phyloP scores from a whole-genome alignment of 2,113 vertebrate genomes.

The Aphyosemion australe region DNA sequence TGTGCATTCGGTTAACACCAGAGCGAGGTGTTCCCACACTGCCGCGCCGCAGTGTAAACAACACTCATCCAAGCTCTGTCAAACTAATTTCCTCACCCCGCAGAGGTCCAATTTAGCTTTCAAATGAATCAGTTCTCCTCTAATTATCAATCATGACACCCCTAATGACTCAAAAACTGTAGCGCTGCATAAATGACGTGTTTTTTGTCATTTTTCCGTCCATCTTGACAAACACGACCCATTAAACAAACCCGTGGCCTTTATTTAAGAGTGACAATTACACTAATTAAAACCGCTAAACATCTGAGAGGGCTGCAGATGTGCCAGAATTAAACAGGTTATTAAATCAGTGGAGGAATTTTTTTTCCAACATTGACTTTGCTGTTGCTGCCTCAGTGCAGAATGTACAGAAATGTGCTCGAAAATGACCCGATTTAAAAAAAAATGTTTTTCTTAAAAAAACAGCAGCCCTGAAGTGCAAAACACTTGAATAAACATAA shows the following conservation, averaged over 20 bases:
- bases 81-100: constrained; percentile 66
- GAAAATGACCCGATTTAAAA: too few species aligned
- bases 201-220: constrained; percentile 77
- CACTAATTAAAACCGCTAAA: constrained; percentile 79
- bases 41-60: constrained; percentile 55
- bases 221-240: constrained; percentile 81
- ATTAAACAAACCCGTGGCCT: constrained; percentile 76
- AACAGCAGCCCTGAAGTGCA: too few species aligned
- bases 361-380: constrained; percentile 62
- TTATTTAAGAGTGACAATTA: constrained; percentile 76
- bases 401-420: too few species aligned
- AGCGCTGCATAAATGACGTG: constrained; percentile 70
- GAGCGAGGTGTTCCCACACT: constrained; percentile 40
- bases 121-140: constrained; percentile 70
- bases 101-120: constrained; percentile 70
- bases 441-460: too few species aligned
- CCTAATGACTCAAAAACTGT: constrained; percentile 72
- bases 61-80: constrained; percentile 66
- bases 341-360: constrained; percentile 74
- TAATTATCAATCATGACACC: constrained; percentile 78
- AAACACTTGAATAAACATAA: too few species aligned
- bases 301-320: constrained; percentile 70
- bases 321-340: constrained; percentile 73
- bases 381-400: too few species aligned
- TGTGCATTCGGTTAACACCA: constrained; percentile 18